phyloP scores from a whole-genome alignment of 1,140 invertebrate species.

The Elymnias hypermnestra region DNA sequence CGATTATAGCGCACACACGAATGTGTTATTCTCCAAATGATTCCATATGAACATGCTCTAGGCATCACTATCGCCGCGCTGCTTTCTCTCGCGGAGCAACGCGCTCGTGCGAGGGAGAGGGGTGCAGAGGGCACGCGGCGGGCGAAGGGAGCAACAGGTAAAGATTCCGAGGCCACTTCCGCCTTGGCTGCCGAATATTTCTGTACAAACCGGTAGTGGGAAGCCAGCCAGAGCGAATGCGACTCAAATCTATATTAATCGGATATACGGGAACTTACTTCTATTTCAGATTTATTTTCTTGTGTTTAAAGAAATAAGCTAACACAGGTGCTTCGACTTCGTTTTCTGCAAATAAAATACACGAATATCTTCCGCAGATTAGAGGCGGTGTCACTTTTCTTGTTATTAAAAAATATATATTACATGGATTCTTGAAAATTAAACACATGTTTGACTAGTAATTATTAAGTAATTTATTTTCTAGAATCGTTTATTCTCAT shows the following conservation, averaged over 20 bases:
- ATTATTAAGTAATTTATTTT: no score
- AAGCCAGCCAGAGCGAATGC: constrained; percentile 46
- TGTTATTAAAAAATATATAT: no score
- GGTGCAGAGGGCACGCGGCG: constrained; percentile 46
- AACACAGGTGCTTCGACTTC: no score
- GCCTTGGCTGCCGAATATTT: constrained; percentile 75
- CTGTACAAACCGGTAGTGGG: constrained; percentile 75
- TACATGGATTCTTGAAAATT: no score
- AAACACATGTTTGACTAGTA: no score
- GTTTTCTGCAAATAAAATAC: no score
- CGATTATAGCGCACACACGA: constrained; percentile 30
- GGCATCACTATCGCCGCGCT: constrained; percentile 29
- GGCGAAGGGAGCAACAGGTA: constrained; percentile 75
- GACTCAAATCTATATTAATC: constrained; percentile 19
- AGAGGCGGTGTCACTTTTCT: no score
- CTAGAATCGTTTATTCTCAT: no score
- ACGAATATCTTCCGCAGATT: no score
- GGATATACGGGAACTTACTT: background rate
- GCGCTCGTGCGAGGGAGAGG: constrained; percentile 36
- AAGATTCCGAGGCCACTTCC: constrained; percentile 76
- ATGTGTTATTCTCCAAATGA: constrained; percentile 66
- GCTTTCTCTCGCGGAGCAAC: constrained; percentile 18
- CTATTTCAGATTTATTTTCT: no score
- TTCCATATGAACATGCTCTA: constrained; percentile 45
- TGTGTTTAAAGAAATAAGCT: no score